phyloP scores from a whole-genome alignment of 2,113 vertebrate species.

The Neodon shergylaensis region DNA sequence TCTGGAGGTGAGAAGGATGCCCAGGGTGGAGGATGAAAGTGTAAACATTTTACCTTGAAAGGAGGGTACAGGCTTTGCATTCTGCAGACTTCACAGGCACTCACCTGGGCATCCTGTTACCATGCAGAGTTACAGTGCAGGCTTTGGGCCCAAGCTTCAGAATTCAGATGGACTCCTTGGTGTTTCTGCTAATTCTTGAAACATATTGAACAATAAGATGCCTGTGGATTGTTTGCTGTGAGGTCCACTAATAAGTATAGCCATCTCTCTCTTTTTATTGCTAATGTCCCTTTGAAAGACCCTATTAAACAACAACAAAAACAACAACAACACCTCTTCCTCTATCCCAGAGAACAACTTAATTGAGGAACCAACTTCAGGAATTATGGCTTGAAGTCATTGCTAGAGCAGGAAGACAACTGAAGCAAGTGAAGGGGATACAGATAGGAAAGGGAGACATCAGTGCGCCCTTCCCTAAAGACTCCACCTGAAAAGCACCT shows the following conservation, averaged over 20 bases:
- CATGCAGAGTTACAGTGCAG: neutral
- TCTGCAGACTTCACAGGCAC: neutral
- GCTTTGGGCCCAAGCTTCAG: neutral
- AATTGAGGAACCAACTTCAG: neutral
- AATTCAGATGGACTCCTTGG: neutral
- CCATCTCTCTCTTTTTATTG: slow-evolving; percentile 39
- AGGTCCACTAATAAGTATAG: slow-evolving; percentile 32
- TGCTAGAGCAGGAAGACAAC: neutral
- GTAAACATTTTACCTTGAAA: neutral
- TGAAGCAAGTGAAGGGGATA: neutral
- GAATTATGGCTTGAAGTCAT: neutral
- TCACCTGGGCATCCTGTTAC: neutral
- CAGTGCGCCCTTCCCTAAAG: neutral
- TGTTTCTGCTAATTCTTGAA: neutral
- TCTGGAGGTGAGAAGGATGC: fast-evolving
- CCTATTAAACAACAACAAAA: neutral
- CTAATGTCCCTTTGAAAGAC: slow-evolving; percentile 26
- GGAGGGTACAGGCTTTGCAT: neutral
- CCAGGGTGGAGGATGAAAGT: neutral
- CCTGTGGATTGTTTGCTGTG: neutral
- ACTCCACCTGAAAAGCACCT: neutral
- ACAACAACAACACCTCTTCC: neutral
- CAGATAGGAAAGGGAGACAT: too few relatives aligned
- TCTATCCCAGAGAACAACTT: slow-evolving; percentile 26
- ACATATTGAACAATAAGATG: neutral